Evolutionary conservation across 2,113 vertebrate genomes (phyloP).

Genomic region (Equus przewalskii): DNA sequence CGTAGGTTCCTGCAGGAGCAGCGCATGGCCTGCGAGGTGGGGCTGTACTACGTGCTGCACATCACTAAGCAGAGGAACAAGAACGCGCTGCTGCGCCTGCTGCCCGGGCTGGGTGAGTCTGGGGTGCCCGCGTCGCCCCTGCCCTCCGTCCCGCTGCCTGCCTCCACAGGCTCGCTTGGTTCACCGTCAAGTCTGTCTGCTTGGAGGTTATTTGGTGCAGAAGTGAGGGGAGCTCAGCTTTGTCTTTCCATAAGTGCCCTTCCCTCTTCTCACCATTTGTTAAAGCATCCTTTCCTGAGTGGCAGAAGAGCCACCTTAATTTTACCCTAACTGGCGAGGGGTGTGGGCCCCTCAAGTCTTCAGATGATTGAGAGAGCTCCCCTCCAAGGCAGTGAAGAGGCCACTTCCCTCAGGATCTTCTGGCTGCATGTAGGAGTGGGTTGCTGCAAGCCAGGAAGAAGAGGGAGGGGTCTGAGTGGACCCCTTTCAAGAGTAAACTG

Average conservation of each 20-base stretch:
- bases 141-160: not conserved
- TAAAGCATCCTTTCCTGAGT: not conserved
- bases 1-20: slow-evolving; percentile 96
- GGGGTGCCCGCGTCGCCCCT: rapidly evolving
- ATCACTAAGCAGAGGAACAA: slow-evolving; percentile 97
- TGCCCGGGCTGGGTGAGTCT: slow-evolving; percentile 94
- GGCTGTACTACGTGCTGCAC: slow-evolving; percentile 97
- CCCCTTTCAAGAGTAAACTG: no score
- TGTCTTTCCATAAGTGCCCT: rapidly evolving
- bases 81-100: slow-evolving; percentile 95
- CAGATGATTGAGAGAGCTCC: rapidly evolving
- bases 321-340: rapidly evolving
- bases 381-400: rapidly evolving
- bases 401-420: not conserved
- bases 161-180: no score
- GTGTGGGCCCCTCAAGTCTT: not conserved
- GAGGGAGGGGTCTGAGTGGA: not conserved
- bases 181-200: rapidly evolving
- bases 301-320: rapidly evolving
- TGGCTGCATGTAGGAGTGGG: not conserved
- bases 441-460: not conserved
- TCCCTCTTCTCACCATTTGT: rapidly evolving
- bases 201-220: rapidly evolving
- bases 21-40: slow-evolving; percentile 97
- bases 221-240: rapidly evolving